These are phyloP conservation scores for Erebia palarica DNA, from an alignment of 2,888 invertebrate species.

Conservation along the genomic window DNA sequence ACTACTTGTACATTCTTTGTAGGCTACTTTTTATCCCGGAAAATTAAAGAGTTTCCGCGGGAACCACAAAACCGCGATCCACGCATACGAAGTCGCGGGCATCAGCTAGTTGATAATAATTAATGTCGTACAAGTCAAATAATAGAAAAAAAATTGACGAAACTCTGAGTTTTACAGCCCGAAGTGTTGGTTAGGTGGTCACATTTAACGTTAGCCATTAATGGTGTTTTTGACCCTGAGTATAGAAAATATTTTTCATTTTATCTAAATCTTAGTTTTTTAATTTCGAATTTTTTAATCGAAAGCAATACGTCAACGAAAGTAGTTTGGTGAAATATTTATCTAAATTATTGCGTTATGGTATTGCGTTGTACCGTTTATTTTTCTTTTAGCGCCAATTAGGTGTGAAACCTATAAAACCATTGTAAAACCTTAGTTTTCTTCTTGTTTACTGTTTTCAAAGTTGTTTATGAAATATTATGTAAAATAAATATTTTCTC, in stretches of 20 bases:
- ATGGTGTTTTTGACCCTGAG: too few relatives aligned
- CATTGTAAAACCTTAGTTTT: too few relatives aligned
- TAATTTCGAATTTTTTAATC: slow-evolving; percentile 18
- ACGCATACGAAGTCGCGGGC: too few relatives aligned
- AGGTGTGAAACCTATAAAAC: not conserved
- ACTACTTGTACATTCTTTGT: slow-evolving; percentile 18
- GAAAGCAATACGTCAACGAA: slow-evolving; percentile 12
- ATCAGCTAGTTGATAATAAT: too few relatives aligned
- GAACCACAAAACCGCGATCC: too few relatives aligned
- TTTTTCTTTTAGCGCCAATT: not conserved
- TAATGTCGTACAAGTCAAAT: too few relatives aligned
- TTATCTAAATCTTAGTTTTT: slow-evolving; percentile 22
- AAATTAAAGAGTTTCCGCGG: too few relatives aligned
- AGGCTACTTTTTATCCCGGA: too few relatives aligned
- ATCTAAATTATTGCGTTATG: slow-evolving; percentile 23
- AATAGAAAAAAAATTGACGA: too few relatives aligned
- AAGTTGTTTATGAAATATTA: not conserved
- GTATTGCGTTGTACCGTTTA: slow-evolving; percentile 7
- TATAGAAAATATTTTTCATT: not conserved
- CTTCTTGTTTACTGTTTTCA: not conserved
- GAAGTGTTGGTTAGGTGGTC: too few relatives aligned
- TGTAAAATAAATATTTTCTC: not conserved
- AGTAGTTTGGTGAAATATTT: slow-evolving; percentile 9
- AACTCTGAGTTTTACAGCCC: too few relatives aligned
- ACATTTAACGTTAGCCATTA: too few relatives aligned